Conservation (phyloP, 1,140 invertebrate species). For the Apis florea region DNA sequence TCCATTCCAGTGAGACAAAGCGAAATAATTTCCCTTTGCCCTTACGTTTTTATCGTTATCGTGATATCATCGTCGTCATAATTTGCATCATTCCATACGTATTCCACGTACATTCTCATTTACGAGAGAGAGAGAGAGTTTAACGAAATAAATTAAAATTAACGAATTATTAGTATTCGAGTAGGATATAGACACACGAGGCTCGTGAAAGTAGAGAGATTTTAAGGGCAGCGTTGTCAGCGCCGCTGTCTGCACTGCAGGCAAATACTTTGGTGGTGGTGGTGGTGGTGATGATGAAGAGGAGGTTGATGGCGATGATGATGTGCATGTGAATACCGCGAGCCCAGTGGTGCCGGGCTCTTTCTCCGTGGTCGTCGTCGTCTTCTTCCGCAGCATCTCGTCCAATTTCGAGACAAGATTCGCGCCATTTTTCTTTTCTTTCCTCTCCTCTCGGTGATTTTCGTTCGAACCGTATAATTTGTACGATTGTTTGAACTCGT, state of each 20-base stretch:
- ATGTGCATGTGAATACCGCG: slow-evolving; percentile 57
- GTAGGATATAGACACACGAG: neutral
- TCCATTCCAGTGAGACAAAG: no score
- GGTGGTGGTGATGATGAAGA: slow-evolving; percentile 45
- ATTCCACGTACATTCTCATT: neutral
- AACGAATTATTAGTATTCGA: slow-evolving; percentile 30
- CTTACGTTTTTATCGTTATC: no score
- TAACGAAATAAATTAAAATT: no score
- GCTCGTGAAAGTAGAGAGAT: slow-evolving; percentile 34
- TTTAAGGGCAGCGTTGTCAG: slow-evolving; percentile 28
- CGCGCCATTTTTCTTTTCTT: neutral
- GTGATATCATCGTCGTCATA: neutral
- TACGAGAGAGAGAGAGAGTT: neutral
- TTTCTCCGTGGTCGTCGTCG: slow-evolving; percentile 34
- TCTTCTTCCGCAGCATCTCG: slow-evolving; percentile 20
- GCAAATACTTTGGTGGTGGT: neutral
- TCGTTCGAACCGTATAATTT: neutral
- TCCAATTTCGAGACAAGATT: slow-evolving; percentile 14
- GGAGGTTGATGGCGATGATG: slow-evolving; percentile 60
- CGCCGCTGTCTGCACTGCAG: slow-evolving; percentile 12
- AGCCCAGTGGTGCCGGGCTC: slow-evolving; percentile 53
- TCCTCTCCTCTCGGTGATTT: neutral
- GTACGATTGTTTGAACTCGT: no score
- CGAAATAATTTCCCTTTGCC: neutral
- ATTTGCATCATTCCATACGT: slow-evolving; percentile 2